Evolutionary conservation across 37 sponge, comb jelly and placozoan genomes (phyloP), one percentile per base, ranked within the genome.

Genomic region (Ephydatia muelleri): DNA sequence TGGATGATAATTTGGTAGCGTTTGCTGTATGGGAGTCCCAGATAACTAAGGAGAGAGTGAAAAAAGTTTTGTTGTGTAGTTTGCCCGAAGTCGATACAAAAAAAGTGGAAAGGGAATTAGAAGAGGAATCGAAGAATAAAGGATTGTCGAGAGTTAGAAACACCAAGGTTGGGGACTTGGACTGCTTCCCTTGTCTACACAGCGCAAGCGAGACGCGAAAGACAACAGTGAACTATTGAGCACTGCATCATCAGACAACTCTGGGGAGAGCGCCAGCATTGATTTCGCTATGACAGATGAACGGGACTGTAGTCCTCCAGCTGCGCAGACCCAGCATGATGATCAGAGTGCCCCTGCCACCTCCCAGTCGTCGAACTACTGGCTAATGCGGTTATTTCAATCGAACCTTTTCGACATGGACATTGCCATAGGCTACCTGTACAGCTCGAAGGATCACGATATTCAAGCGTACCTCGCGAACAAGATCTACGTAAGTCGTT

Each of bases 371-470:
- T 75, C 87, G 81, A 81, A 94, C 65, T 97, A 76, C 38, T 97
- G 96, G 97, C 83, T 95, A 49, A 79, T 97, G 87, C 71, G 97
- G 14, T 82, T 97, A 38, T 97, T 97, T 72, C 82, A 95, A 40
- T 97, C 97, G 25, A 92, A 87, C 21, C 84, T 95, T 72, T 97
- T 92, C 70, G 83, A 92, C 74, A 95, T 95, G 93, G 80, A 92
- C 33, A 97, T 97, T 37, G 96, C 95, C 8, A 87, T 97, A 49
- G 88, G 87, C 11, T 97, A 97, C 47, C 85, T 97, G 47, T 97
- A 88, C 89, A 94, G 95, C 39, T 85, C 88, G 38, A 97, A 92
- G 83, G 93, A 92, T 2, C 70, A 83, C 2, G 91, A 85, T 19
- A 95, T 97, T 0, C 93, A 88, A 65, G 57, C 67, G 8, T 97